Evolutionary conservation across 2,113 vertebrate species (phyloP), one percentile per base, ranked within the genome.

Genomic region (Silurus glanis): DNA sequence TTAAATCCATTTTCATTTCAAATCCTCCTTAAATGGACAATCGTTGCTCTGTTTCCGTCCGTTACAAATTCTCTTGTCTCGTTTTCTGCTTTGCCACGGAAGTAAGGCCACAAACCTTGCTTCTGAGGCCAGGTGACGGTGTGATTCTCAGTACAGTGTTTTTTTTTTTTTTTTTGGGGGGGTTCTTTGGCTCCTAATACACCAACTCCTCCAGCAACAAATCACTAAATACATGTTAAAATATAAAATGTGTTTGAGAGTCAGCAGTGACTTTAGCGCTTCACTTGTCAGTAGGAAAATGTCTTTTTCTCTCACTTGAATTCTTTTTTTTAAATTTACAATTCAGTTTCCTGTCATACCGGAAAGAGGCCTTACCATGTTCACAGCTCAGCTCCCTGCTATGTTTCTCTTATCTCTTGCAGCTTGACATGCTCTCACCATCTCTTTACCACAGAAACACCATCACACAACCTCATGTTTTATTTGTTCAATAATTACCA

Each of bases 331-430:
- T 37, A 1, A 37, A 37, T 37, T 37, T 88, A 87, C 88, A 79
- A 86, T 59, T 85, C 78, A 6, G 78, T 69, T 91, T 91, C 88
- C 88, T 89, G 87, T 85, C 61, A 80, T 25, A 79, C 67, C 37
- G 90, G 89, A 90, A 90, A 86, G 76, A 80, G 61, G 87, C 25
- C 53, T 84, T 71, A 69, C 53, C n/a, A 69, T 62, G 13, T 72
- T 69, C 47, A 86, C 82, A 82, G 37, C 55, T 58, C 66, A 76
- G 51, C 47, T 45, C 66, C 58, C 51, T 84, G 80, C 85, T 53
- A 10, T 85, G 53, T 59, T 51, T 76, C 25, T 72, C 82, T 83
- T 81, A 28, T 83, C 61, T 71, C 64, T 86, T 64, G 49, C 47
- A n/a, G 59, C 53, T 78, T 49, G 17, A 82, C 51, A 51, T 9